phyloP scores from a whole-genome alignment of 2,797 vertebrate genomes.

The Threskiornis aethiopicus region DNA sequence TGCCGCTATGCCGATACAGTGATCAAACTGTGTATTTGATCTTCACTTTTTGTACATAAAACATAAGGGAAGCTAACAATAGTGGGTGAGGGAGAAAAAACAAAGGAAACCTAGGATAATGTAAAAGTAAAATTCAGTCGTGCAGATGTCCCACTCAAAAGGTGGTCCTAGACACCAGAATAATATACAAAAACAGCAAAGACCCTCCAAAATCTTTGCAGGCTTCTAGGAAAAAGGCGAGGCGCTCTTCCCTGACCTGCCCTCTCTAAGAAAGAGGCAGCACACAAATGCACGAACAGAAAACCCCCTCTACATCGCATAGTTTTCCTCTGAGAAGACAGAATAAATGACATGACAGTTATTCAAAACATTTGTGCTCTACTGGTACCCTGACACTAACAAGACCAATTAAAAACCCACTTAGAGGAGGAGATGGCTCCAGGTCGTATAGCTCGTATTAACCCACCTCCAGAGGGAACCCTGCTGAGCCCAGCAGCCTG shows the following conservation, averaged over 20 bases:
- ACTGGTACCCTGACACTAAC: not conserved
- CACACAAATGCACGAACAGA: not conserved
- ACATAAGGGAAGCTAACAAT: not conserved
- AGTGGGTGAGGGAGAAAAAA: not conserved
- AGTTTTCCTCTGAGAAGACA: not conserved
- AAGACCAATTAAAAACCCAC: not conserved
- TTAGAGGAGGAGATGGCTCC: not conserved
- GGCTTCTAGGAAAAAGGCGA: not conserved
- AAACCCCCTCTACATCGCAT: not conserved
- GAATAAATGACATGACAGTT: not conserved
- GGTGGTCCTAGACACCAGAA: not conserved
- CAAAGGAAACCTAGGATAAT: not conserved
- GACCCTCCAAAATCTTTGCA: not conserved
- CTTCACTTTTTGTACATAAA: not conserved
- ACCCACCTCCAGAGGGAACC: not conserved
- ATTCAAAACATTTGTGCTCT: not conserved
- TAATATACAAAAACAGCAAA: not conserved
- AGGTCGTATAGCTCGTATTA: accelerated
- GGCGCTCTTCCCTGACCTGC: not conserved
- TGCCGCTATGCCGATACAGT: not conserved
- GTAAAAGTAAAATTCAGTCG: not conserved
- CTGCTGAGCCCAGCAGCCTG: not conserved
- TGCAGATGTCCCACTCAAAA: not conserved
- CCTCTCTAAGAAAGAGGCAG: not conserved
- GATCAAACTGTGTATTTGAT: not conserved